Base-by-base conservation (phyloP, 2,113 vertebrate genomes). In the Epinephelus moara region DNA sequence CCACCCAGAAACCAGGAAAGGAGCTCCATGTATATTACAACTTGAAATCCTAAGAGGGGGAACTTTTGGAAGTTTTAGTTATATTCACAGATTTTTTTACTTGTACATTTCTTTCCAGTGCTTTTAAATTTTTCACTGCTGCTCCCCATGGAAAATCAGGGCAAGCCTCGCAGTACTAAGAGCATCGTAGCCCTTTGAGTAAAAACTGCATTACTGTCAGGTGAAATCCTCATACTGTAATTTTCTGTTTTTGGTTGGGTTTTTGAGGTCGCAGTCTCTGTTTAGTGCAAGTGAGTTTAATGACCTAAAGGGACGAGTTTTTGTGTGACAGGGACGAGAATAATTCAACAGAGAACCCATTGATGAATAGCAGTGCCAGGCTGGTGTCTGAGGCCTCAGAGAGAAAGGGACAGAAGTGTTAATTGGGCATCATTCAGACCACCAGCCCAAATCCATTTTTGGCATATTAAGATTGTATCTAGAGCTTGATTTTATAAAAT, bases 61-160 rank as follows among this genome's bases (percentile, higher is more conserved):
- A 82, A 87, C 71, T 72, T 87, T 78, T 21, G 5, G 17, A 70
- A 81, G 66, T 90, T 82, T 76, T 73, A 61, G 30, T 67, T 73
- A 9, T 21, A 70, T 82, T 89, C 30, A 74, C 47, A 76, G 63
- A 78, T 85, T 82, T 71, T 27, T 30, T 45, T 10, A 86, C 77
- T 76, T 67, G 30, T 33, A 57, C 76, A 78, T 81, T 88, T 87
- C 13, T 81, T 62, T 82, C 27, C 33, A 37, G 69, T 53, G 56
- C 87, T 74, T 70, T 40, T 92, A 76, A 85, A 89, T 90, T 27
- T 90, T 92, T 91, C 75, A 93, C 85, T 8, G 52, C 73, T 8
- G 0, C 70, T 90, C 89, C 90, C 89, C 53, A 6, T 56, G 74
- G 86, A 78, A 80, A 90, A 80, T 3, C 78, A 72, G 79, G 33